Base-by-base conservation (phyloP, 2,113 vertebrate species). In the Lycaon pictus region DNA sequence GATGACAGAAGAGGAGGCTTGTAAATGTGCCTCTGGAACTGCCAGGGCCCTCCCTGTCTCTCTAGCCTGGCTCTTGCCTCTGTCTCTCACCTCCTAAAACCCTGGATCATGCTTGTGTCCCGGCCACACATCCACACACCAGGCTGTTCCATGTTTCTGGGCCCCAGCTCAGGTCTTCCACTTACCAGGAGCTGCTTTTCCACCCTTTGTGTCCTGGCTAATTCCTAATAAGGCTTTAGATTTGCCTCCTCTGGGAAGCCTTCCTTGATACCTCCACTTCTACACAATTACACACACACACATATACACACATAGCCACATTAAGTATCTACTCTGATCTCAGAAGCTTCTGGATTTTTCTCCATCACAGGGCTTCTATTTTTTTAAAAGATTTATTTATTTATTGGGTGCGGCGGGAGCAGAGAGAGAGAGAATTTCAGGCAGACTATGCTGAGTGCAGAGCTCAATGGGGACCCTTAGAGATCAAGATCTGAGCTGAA, bases 221-320 rank as follows among this genome's bases (percentile, higher is more conserved):
- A 23, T 79, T 71, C 56, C 65, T 67, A 12, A 58, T 37, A 62
- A 60, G 22, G 22, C 29, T 72, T 86, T 74, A 58, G 35, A 82
- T 56, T 67, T 72, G 74, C 76, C 82, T 95, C 91, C 32, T 93
- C 81, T 5, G 9, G 74, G 87, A 82, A 67, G 53, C 32, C 67
- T 48, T 93, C 43, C 22, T 35, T 53, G 32, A 92, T 35, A 23
- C 37, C 56, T 35, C 48, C 17, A 17, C 29, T 25, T 58, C 20
- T 32, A 58, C 20, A 51, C 9, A 32, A 0, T 43, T 27, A 16
- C 20, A 48, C 12, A 51, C 27, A 32, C 6, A 6, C 20, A 2
- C 5, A 53, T 12, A 35, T 6, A 3, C 22, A 17, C 17, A 76
- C 43, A 25, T 4, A 17, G 7, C 48, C 9, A 16, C 32, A 1